A percentile compares a stretch with the other conserved stretches of the same genome.
phyloP scores from a whole-genome alignment of 1,140 invertebrate species.

The Listronotus bonariensis region DNA sequence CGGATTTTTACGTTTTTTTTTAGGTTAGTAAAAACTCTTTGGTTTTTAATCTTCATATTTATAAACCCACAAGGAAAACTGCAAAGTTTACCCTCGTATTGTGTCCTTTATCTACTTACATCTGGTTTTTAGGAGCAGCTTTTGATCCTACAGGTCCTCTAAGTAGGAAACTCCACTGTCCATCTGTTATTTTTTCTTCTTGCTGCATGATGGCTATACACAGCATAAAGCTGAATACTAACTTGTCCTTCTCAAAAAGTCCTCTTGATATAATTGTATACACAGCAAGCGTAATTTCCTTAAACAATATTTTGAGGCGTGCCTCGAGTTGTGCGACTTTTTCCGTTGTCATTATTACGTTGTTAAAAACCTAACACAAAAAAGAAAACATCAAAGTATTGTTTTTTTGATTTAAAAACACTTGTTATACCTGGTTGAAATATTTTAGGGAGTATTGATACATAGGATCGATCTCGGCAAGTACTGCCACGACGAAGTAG shows the following conservation, averaged over 20 bases:
- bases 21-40: too few relatives aligned
- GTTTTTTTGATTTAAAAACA: not conserved
- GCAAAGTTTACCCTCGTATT: too few relatives aligned
- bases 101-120: constrained; percentile 1
- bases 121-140: constrained; percentile 42
- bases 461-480: constrained; percentile 92
- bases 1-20: too few relatives aligned
- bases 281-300: constrained; percentile 79
- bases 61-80: too few relatives aligned
- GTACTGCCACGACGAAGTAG: constrained; percentile 87
- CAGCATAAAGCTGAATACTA: constrained; percentile 85
- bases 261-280: constrained; percentile 87
- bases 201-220: constrained; percentile 76
- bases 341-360: constrained; percentile 72
- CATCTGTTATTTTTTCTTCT: constrained; percentile 59
- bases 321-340: constrained; percentile 65
- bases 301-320: constrained; percentile 69
- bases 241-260: constrained; percentile 89
- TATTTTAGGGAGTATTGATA: constrained; percentile 93
- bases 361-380: constrained; percentile 71
- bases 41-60: too few relatives aligned
- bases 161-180: constrained; percentile 76
- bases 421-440: constrained; percentile 69
- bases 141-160: constrained; percentile 66
- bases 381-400: constrained; percentile 8